Base-by-base conservation (phyloP, 2,888 invertebrate genomes). In the Drosophila anceps region DNA sequence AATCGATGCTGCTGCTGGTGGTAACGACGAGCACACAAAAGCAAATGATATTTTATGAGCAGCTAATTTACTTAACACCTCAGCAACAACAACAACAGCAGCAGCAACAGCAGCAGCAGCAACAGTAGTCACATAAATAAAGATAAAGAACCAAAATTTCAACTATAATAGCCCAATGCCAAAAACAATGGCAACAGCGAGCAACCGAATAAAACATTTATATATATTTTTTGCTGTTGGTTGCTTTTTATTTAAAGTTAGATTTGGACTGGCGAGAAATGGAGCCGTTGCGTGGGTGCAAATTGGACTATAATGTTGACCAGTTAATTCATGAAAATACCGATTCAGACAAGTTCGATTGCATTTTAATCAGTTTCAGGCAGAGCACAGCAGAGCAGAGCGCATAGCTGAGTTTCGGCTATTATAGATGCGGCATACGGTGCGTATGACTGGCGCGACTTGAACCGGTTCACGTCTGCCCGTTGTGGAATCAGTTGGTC, bases 51-150 rank as follows among this genome's bases (percentile, higher is more conserved):
- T 85, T 90, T 87, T 90, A 88, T 90, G 88, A 84, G 90, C 88
- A 84, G 84, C 90, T 88, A 88, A 88, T 90, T 88, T 90, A 88
- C 90, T 90, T 90, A 88, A 82, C 87, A 87, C 87, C 88, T 90
- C 74, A 69, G 51, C 80, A 82, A 71, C 73, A 83, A 71, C 80
- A 70, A 58, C 68, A 55, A 18, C 70, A 63, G 10, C 43, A 66
- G 31, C 61, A 69, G 4, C 59, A 60, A 12, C 39, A 54, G 20
- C 69, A 72, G 20, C 73, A 66, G 41, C 61, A 66, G 13, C 65
- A 48, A 41, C 48, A 33, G 27, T 68, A 73, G 33, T 68, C 71
- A 64, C 60, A 73, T 71, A 59, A 73, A 76, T 60, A 68, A 65
- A 74, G 69, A 82, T 63, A 71, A 82, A 76, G 64, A 60, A 59